A percentile compares a stretch with the other conserved stretches of the same genome.
Conservation (phyloP, 2,797 vertebrate species). For the Rhynchotus rufescens region DNA sequence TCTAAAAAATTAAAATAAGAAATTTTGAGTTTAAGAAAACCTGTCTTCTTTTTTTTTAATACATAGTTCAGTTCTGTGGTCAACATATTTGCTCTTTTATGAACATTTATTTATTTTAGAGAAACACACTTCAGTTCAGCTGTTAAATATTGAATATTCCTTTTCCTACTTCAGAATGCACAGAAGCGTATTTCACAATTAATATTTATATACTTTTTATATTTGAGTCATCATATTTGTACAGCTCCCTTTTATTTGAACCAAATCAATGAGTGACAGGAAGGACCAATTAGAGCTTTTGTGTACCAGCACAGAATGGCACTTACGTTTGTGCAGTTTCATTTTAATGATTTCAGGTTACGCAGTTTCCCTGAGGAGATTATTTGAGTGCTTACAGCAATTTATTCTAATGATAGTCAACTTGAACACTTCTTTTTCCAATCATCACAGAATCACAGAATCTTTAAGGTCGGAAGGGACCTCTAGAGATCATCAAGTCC, state of each 20-base stretch:
- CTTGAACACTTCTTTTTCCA: slow-evolving; percentile 46
- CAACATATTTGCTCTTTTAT: slow-evolving; percentile 38
- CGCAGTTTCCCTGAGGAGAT: slow-evolving; percentile 46
- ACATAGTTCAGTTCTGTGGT: neutral
- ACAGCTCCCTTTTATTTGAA: neutral
- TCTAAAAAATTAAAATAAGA: slow-evolving; percentile 56
- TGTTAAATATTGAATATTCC: slow-evolving; percentile 31
- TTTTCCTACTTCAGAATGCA: slow-evolving; percentile 9
- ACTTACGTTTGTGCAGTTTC: slow-evolving; percentile 7
- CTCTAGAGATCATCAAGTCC: too few relatives aligned
- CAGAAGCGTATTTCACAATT: slow-evolving; percentile 36
- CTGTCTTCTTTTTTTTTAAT: neutral
- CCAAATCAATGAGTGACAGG: neutral
- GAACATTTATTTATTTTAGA: neutral
- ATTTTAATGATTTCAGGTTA: slow-evolving; percentile 38
- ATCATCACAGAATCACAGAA: too few relatives aligned
- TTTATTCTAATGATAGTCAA: slow-evolving; percentile 36
- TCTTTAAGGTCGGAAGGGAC: too few relatives aligned
- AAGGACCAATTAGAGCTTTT: slow-evolving; percentile 34
- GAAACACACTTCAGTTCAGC: slow-evolving; percentile 19
- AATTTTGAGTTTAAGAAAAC: neutral
- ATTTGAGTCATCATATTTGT: slow-evolving; percentile 8
- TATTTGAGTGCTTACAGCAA: slow-evolving; percentile 35
- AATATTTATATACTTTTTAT: slow-evolving; percentile 30
- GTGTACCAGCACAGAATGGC: neutral